A percentile compares a stretch with the other conserved stretches of the same genome.
Evolutionary conservation across 2,797 vertebrate species (phyloP).

Genomic region (Acanthopagrus latus): DNA sequence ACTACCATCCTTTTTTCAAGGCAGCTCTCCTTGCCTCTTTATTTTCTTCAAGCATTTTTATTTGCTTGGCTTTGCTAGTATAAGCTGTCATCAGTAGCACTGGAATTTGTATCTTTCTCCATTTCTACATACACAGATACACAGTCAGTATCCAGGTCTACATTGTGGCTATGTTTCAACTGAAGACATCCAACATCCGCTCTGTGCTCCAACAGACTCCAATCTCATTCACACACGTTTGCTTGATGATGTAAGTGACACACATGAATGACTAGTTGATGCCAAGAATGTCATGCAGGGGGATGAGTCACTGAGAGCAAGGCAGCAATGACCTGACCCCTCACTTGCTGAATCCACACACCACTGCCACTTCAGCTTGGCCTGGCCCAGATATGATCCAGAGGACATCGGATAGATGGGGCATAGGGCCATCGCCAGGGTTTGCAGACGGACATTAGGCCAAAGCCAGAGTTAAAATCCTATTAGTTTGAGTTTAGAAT

Average conservation of each 20-base stretch:
- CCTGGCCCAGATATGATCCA: slow-evolving; percentile 81
- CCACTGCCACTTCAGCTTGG: slow-evolving; percentile 42
- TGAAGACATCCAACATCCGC: slow-evolving; percentile 47
- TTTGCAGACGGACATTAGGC: slow-evolving; percentile 92
- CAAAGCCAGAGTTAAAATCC: slow-evolving; percentile 91
- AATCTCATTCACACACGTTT: slow-evolving; percentile 66
- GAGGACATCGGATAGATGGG: slow-evolving; percentile 81
- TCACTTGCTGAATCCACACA: slow-evolving; percentile 44
- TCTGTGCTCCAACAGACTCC: slow-evolving; percentile 45
- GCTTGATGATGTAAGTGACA: slow-evolving; percentile 69
- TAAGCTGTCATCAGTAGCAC: too few species aligned
- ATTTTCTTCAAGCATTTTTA: too few species aligned
- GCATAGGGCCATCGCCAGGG: slow-evolving; percentile 84
- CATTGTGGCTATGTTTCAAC: slow-evolving; percentile 18
- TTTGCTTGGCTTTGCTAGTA: too few species aligned
- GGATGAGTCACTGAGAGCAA: slow-evolving; percentile 55
- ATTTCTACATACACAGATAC: too few species aligned
- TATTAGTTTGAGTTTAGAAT: slow-evolving; percentile 93
- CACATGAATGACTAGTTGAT: slow-evolving; percentile 77
- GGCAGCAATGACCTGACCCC: slow-evolving; percentile 51
- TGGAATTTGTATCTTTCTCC: too few species aligned
- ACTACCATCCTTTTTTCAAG: too few species aligned
- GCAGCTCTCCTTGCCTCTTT: too few species aligned
- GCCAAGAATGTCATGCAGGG: slow-evolving; percentile 52
- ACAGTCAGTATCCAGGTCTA: slow-evolving; percentile 21